These are phyloP conservation scores for Nephrotoma flavescens DNA, from an alignment of 2,888 invertebrate genomes.

Conservation along the genomic window DNA sequence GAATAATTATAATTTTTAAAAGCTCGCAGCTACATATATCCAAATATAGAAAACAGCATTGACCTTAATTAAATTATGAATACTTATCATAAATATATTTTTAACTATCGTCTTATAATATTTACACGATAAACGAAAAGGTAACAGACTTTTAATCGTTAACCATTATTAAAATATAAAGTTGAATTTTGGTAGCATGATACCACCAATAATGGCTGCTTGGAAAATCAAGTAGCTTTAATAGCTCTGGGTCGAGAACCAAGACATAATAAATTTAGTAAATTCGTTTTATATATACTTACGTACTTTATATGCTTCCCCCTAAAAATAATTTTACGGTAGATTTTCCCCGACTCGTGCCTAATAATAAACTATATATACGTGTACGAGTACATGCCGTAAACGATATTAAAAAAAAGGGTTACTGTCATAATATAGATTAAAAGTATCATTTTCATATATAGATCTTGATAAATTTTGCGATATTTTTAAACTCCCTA, in stretches of 20 bases:
- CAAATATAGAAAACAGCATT: background rate
- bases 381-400: background rate
- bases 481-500: background rate
- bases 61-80: background rate
- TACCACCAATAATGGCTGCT: background rate
- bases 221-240: background rate
- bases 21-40: background rate
- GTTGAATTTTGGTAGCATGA: background rate
- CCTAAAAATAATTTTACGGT: background rate
- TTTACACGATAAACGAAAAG: background rate
- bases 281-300: background rate
- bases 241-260: background rate
- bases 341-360: background rate
- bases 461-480: background rate
- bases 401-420: background rate
- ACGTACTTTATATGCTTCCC: background rate
- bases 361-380: background rate
- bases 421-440: background rate
- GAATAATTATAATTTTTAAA: background rate
- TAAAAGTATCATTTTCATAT: background rate
- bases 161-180: background rate
- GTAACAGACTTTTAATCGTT: background rate
- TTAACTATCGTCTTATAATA: background rate
- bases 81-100: background rate
- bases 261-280: background rate